Evolutionary conservation across 1,140 invertebrate genomes (phyloP).

Genomic region (Hydropsyche tenuis): DNA sequence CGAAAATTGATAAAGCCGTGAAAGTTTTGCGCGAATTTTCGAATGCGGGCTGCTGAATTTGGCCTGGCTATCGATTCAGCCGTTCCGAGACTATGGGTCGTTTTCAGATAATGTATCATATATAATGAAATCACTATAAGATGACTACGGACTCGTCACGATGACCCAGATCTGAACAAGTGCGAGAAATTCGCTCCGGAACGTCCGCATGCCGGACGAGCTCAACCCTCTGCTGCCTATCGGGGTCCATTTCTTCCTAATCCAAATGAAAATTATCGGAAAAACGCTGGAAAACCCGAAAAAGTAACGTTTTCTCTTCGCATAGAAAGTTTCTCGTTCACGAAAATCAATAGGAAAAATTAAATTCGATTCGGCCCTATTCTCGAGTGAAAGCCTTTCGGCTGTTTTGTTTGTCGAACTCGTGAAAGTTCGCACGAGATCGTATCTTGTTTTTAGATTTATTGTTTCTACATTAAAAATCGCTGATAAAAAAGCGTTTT

Average conservation of each 20-base stretch:
- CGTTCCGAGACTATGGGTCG: not conserved
- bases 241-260: too few relatives aligned
- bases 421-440: constrained; percentile 3
- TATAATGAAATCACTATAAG: too few relatives aligned
- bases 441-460: constrained; percentile 4
- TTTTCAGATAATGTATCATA: not conserved
- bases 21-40: not conserved
- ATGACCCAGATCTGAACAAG: constrained; percentile 25
- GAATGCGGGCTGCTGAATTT: not conserved
- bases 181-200: constrained; percentile 30
- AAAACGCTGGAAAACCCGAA: too few relatives aligned
- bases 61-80: not conserved
- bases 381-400: not conserved
- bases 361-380: constrained; percentile 1
- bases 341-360: too few relatives aligned
- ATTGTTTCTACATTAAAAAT: constrained; percentile 7
- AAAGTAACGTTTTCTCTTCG: too few relatives aligned
- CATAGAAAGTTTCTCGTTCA: too few relatives aligned
- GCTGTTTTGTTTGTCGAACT: not conserved
- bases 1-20: too few relatives aligned
- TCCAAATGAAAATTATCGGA: too few relatives aligned
- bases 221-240: constrained; percentile 21
- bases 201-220: constrained; percentile 27
- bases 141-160: not conserved
- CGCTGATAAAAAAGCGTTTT: not conserved